phyloP scores from a whole-genome alignment of 92 coral and sea anemone species.

The Porites evermanni region DNA sequence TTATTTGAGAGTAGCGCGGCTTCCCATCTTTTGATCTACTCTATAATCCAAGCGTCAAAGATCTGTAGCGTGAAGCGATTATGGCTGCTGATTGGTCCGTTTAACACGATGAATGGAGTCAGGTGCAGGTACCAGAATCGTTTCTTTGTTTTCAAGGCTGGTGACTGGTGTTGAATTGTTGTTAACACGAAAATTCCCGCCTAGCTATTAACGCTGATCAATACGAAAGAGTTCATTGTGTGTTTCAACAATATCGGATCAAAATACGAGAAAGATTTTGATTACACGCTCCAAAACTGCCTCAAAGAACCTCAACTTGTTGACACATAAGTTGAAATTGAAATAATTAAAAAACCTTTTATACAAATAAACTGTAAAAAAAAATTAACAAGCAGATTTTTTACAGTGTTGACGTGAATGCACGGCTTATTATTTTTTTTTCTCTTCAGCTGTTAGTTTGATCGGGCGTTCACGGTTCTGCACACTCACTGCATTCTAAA shows the following conservation, averaged over 20 bases:
- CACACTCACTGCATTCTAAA: no score
- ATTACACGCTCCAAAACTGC: background rate
- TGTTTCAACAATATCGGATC: background rate
- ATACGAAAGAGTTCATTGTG: slow-evolving; percentile 25
- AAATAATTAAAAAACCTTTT: no score
- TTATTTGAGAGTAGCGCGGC: background rate
- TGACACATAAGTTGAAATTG: background rate
- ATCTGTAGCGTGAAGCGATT: background rate
- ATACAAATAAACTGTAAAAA: no score
- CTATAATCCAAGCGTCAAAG: background rate
- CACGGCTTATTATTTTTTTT: no score
- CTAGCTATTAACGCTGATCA: slow-evolving; percentile 12
- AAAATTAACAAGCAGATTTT: no score
- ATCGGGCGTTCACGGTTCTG: no score
- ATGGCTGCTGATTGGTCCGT: background rate
- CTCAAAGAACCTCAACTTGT: background rate
- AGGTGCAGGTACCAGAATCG: slow-evolving; percentile 26
- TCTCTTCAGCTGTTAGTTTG: no score
- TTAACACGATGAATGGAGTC: background rate
- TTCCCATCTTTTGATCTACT: background rate
- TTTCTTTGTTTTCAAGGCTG: background rate
- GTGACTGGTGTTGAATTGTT: slow-evolving; percentile 22
- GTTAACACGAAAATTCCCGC: slow-evolving; percentile 5
- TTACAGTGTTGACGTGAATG: no score
- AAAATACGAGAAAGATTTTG: background rate